Base-by-base conservation (phyloP, 2,113 vertebrate genomes). In the Galeopterus variegatus region DNA sequence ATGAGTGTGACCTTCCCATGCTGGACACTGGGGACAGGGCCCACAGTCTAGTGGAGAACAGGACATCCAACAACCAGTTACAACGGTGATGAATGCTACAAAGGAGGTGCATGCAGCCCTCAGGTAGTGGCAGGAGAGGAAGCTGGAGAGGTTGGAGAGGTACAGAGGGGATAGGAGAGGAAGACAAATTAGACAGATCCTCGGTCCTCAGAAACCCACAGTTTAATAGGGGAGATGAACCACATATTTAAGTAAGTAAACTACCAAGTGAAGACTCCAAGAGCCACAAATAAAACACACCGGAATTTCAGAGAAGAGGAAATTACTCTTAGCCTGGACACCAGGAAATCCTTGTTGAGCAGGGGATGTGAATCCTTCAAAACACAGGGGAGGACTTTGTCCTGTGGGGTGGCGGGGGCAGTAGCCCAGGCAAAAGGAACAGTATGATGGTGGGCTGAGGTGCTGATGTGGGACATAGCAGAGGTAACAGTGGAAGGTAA, bases 401-500 rank as follows among this genome's bases (percentile, higher is more conserved):
- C 21, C n/a, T 65, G 36, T 45, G 15, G 45, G 64, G 56, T 0
- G 13, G 7, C 23, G 23, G 2, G 17, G 1, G 54, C 54, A 48
- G 41, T 6, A 31, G 41, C 45, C 50, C 4, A 0, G 4, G 48
- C 19, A n/a, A 56, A 28, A 58, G 36, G 18, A 54, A 2, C 0
- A 7, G 6, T 1, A 0, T 10, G 5, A 60, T 19, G 26, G 28
- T 5, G 41, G 21, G 31, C 31, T 23, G 2, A 82, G 28, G 24
- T 31, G 19, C 62, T 21, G 11, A 2, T 3, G 8, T 9, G 26
- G 7, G 2, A 4, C 28, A 2, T 3, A 31, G 56, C 1, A 1
- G 18, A 41, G 50, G 72, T n/a, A 6, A 9, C 14, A 8, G 24
- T 1, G 1, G 54, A 48, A 33, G 54, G 5, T 0, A n/a, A 58